phyloP scores from a whole-genome alignment of 1,140 invertebrate genomes.

The Pemphigus obesinymphae region DNA sequence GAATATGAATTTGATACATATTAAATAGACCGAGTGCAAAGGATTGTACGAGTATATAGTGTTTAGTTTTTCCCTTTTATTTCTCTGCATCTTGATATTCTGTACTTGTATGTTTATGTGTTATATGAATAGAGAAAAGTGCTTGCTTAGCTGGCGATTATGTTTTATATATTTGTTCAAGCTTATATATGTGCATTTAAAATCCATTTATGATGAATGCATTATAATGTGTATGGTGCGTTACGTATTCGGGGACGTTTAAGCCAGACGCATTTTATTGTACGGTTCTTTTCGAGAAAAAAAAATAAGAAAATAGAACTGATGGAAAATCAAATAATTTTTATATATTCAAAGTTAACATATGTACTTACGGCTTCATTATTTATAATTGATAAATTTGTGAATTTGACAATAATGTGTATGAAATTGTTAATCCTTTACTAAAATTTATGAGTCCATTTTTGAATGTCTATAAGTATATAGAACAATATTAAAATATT shows the following conservation, averaged over 20 bases:
- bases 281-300: neutral
- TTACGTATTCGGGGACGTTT: neutral
- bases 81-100: too few relatives aligned
- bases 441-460: too few relatives aligned
- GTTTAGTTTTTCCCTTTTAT: too few relatives aligned
- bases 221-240: neutral
- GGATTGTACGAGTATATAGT: neutral
- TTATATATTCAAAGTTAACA: too few relatives aligned
- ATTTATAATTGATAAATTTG: too few relatives aligned
- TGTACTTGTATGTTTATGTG: neutral
- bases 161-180: too few relatives aligned
- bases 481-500: too few relatives aligned
- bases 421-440: too few relatives aligned
- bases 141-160: neutral
- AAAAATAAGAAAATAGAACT: neutral
- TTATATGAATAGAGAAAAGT: neutral
- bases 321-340: too few relatives aligned
- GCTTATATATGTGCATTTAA: neutral
- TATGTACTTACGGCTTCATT: too few relatives aligned
- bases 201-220: neutral
- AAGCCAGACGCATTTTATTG: neutral
- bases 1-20: slow-evolving; percentile 1
- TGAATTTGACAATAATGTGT: too few relatives aligned
- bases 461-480: too few relatives aligned
- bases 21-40: neutral